A percentile compares a stretch with the other conserved stretches of the same genome.
These are phyloP conservation scores for Macrobrachium nipponense DNA, from an alignment of 1,140 invertebrate genomes.

Conservation along the genomic window DNA sequence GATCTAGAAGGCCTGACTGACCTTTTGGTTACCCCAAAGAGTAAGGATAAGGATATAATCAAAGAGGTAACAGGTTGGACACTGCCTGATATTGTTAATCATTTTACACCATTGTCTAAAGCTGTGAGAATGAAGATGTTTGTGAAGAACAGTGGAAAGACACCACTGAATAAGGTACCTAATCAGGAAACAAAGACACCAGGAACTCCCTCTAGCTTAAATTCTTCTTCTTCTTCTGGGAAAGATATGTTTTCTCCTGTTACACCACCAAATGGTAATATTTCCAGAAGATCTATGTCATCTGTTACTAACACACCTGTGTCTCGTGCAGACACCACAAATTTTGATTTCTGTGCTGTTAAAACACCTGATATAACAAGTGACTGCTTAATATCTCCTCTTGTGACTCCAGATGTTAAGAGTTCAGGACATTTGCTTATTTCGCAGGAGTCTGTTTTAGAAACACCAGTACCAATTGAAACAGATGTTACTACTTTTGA, in stretches of 20 bases:
- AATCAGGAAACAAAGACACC: too few species aligned
- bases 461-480: conserved; percentile 38
- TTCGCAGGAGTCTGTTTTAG: conserved; percentile 1
- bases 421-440: conserved; percentile 38
- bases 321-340: conserved; percentile 41
- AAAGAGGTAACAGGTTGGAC: too few species aligned
- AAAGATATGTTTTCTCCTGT: conserved; percentile 1
- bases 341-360: conserved; percentile 56
- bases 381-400: conserved; percentile 1
- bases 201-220: too few species aligned
- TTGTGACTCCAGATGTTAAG: conserved; percentile 48
- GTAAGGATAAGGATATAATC: neutral
- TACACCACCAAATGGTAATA: neutral
- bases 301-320: conserved; percentile 26
- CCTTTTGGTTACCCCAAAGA: conserved; percentile 48
- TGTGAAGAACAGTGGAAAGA: neutral
- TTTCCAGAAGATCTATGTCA: neutral
- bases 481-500: conserved; percentile 59
- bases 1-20: conserved; percentile 45
- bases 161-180: too few species aligned
- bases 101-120: too few species aligned
- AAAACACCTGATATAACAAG: conserved; percentile 56
- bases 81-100: too few species aligned
- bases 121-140: too few species aligned
- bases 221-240: too few species aligned